Conservation (phyloP, 2,113 vertebrate genomes). For the Periophthalmus modestus region DNA sequence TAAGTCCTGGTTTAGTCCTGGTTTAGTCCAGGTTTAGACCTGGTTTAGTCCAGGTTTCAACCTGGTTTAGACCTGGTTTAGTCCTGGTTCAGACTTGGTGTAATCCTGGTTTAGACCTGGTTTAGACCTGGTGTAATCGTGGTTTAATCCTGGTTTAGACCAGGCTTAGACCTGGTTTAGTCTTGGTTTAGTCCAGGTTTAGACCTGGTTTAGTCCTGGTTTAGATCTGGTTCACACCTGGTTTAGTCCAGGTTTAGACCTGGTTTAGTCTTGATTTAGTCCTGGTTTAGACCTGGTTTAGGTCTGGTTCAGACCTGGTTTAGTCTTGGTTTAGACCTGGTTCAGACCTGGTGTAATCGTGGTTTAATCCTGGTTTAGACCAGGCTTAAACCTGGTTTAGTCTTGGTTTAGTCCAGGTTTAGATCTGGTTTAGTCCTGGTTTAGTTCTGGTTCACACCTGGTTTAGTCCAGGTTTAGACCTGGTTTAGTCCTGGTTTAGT, state of each 20-base stretch:
- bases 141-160: background rate
- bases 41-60: background rate
- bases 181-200: background rate
- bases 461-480: background rate
- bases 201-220: background rate
- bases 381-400: background rate
- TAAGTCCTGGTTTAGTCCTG: background rate
- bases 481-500: background rate
- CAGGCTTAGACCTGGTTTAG: background rate
- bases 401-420: too few species aligned
- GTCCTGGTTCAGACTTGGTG: background rate
- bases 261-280: background rate
- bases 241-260: background rate
- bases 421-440: background rate
- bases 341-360: background rate
- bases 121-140: background rate
- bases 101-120: background rate
- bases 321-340: background rate
- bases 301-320: background rate
- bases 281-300: background rate
- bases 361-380: too few species aligned
- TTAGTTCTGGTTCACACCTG: background rate
- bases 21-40: background rate
- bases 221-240: background rate
- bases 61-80: conserved; percentile 1